Conservation (phyloP, 2,797 vertebrate genomes). For the Tinamus major region DNA sequence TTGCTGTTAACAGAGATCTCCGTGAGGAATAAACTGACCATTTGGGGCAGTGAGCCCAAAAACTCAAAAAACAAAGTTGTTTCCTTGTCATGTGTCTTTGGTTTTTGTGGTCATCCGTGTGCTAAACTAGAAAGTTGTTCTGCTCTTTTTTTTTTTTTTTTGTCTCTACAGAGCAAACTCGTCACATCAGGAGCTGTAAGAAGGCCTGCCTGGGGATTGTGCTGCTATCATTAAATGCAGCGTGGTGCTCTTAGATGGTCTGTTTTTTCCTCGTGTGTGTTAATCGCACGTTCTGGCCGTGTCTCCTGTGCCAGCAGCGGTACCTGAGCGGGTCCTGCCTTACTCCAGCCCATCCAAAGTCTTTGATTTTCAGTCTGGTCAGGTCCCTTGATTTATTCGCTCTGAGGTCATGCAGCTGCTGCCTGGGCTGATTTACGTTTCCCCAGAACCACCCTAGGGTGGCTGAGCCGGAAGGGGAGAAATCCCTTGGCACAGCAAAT, state of each 20-base stretch:
- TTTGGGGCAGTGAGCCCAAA: neutral
- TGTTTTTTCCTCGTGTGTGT: neutral
- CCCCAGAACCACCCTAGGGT: neutral
- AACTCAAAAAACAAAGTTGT: neutral
- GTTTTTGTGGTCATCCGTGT: neutral
- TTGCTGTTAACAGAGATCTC: fast-evolving
- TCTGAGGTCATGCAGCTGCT: neutral
- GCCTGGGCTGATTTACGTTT: neutral
- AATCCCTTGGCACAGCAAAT: neutral
- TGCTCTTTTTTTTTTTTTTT: neutral
- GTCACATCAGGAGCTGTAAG: fast-evolving
- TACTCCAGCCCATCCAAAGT: neutral
- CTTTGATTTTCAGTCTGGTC: neutral
- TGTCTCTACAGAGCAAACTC: neutral
- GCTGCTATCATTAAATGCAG: neutral
- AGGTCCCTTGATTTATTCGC: fast-evolving
- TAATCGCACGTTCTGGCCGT: fast-evolving
- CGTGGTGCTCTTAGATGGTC: neutral
- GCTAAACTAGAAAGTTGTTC: fast-evolving
- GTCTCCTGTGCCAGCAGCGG: fast-evolving
- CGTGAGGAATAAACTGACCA: neutral
- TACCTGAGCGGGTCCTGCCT: neutral
- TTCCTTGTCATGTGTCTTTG: neutral
- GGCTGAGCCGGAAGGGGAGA: neutral
- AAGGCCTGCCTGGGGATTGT: neutral